Evolutionary conservation across 2,113 vertebrate genomes (phyloP).

Genomic region (Nycticebus coucang): DNA sequence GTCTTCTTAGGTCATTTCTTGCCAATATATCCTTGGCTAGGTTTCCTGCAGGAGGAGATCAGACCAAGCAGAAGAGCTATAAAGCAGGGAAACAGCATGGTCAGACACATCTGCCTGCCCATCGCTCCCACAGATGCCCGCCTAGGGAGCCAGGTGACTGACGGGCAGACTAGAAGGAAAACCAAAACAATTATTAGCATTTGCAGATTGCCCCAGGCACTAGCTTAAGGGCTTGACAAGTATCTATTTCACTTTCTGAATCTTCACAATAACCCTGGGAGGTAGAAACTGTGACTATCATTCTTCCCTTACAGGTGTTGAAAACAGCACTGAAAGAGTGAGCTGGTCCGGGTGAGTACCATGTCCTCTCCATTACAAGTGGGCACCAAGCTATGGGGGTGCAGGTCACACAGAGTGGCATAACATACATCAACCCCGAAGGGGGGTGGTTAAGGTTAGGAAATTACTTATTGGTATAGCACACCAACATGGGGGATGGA

Average conservation of each 20-base stretch:
- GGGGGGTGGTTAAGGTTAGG: accelerated
- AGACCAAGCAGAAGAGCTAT: background rate
- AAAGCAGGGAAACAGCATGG: background rate
- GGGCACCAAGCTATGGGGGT: too few species aligned
- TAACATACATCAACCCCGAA: too few species aligned
- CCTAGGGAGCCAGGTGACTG: background rate
- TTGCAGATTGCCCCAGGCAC: background rate
- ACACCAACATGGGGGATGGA: too few species aligned
- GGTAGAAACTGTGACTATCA: background rate
- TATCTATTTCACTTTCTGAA: background rate
- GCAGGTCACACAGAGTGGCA: too few species aligned
- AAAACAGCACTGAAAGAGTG: background rate
- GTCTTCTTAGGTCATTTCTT: background rate
- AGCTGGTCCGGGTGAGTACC: too few species aligned
- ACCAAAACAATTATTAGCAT: background rate
- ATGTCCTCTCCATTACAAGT: too few species aligned
- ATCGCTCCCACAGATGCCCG: background rate
- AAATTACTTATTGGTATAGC: too few species aligned
- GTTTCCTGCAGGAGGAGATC: background rate
- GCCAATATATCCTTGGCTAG: background rate
- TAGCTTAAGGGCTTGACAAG: background rate
- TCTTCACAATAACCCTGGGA: background rate
- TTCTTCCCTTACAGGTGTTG: background rate
- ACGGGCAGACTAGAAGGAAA: background rate
- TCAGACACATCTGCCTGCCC: background rate